phyloP scores from a whole-genome alignment of 1,140 invertebrate species.

The Pygmarrhopalites habei region DNA sequence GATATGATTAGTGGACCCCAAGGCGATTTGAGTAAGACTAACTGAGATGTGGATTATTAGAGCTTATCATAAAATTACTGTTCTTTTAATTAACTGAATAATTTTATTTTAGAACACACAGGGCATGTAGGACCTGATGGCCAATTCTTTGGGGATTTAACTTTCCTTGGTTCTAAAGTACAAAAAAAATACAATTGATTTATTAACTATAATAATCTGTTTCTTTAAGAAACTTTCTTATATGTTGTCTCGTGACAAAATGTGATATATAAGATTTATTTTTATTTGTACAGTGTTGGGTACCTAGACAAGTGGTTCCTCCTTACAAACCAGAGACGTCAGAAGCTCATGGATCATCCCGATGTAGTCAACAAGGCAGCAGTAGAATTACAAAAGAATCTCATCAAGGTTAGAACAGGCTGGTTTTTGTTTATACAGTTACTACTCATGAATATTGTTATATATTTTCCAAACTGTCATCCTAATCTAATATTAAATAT shows the following conservation, averaged over 20 bases:
- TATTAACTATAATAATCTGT: constrained; percentile 2
- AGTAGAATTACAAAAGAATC: constrained; percentile 15
- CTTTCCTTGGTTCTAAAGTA: constrained; percentile 62
- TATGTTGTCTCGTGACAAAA: constrained; percentile 1
- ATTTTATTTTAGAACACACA: too few species aligned
- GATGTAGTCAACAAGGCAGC: constrained; percentile 11
- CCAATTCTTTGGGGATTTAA: constrained; percentile 90
- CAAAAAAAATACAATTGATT: constrained; percentile 6
- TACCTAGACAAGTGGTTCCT: constrained; percentile 76
- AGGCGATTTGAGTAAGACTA: constrained; percentile 92
- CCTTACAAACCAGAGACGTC: constrained; percentile 63
- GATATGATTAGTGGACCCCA: constrained; percentile 96
- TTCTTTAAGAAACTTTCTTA: background rate
- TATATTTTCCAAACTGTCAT: too few species aligned
- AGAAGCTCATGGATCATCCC: constrained; percentile 23
- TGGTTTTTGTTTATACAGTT: too few species aligned
- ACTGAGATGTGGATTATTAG: too few species aligned
- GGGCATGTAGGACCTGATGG: constrained; percentile 95
- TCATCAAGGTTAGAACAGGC: too few species aligned
- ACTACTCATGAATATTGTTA: too few species aligned
- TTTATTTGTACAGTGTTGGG: constrained; percentile 38
- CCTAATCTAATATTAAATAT: too few species aligned
- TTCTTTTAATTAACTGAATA: too few species aligned
- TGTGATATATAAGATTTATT: constrained; percentile 17
- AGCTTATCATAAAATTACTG: too few species aligned